Evolutionary conservation across 2,888 invertebrate genomes (phyloP).

Genomic region (Willowsia nigromaculata): DNA sequence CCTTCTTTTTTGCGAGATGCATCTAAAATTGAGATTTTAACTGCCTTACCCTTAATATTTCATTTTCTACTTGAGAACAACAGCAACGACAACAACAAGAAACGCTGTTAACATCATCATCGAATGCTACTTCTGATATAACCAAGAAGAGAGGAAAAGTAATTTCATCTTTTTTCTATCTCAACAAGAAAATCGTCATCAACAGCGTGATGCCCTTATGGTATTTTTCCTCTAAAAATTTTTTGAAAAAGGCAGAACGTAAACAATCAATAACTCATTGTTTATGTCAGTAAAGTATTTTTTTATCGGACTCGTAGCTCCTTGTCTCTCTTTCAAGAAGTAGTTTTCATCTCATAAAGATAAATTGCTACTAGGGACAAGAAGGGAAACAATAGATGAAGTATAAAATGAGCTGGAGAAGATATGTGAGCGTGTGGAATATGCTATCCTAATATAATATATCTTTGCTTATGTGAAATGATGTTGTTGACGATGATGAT

Average conservation of each 20-base stretch:
- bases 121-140: too few relatives aligned
- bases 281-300: slow-evolving; percentile 56
- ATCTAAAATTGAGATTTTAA: slow-evolving; percentile 60
- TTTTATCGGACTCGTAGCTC: slow-evolving; percentile 30
- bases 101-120: not conserved
- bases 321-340: slow-evolving; percentile 34
- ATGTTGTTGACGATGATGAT: slow-evolving; percentile 24
- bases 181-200: not conserved
- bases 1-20: not conserved
- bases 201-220: not conserved
- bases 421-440: not conserved
- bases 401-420: not conserved
- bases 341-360: slow-evolving; percentile 61
- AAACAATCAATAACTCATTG: slow-evolving; percentile 70
- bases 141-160: not conserved
- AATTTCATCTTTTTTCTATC: slow-evolving; percentile 15
- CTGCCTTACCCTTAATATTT: slow-evolving; percentile 21
- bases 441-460: not conserved
- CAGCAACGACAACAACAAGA: not conserved
- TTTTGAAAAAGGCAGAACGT: slow-evolving; percentile 16
- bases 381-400: slow-evolving; percentile 38
- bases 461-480: not conserved
- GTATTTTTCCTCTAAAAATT: not conserved
- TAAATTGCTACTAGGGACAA: slow-evolving; percentile 50
- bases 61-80: not conserved